These are phyloP conservation scores for Capitulum mitella DNA, from an alignment of 2,888 invertebrate genomes.

Conservation along the genomic window DNA sequence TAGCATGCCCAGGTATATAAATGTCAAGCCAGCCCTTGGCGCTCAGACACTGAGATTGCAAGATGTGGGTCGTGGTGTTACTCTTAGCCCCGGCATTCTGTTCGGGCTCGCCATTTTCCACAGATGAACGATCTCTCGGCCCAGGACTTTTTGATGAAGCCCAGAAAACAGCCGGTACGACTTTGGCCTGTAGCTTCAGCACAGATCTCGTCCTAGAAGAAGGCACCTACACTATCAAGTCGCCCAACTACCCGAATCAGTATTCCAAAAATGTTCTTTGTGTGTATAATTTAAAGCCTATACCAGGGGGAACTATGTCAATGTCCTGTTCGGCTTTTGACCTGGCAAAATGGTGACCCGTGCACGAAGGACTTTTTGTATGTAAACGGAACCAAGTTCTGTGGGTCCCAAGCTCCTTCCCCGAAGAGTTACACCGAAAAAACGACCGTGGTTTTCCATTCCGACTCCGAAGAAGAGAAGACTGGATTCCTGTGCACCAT, in stretches of 20 bases:
- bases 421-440: no score
- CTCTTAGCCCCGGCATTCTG: no score
- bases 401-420: background rate
- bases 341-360: background rate
- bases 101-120: no score
- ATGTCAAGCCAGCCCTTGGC: no score
- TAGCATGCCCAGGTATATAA: no score
- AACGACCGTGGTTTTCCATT: background rate
- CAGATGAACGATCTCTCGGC: no score
- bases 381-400: background rate
- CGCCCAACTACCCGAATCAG: background rate
- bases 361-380: background rate
- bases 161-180: no score
- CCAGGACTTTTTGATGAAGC: no score
- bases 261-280: background rate
- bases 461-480: background rate
- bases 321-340: background rate
- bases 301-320: background rate
- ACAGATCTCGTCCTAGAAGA: no score
- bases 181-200: no score
- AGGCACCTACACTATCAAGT: background rate
- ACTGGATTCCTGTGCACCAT: background rate
- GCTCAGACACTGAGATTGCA: no score
- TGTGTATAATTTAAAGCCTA: background rate
- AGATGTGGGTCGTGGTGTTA: no score